Conservation (phyloP, 1,140 invertebrate species). For the Pinna nobilis region DNA sequence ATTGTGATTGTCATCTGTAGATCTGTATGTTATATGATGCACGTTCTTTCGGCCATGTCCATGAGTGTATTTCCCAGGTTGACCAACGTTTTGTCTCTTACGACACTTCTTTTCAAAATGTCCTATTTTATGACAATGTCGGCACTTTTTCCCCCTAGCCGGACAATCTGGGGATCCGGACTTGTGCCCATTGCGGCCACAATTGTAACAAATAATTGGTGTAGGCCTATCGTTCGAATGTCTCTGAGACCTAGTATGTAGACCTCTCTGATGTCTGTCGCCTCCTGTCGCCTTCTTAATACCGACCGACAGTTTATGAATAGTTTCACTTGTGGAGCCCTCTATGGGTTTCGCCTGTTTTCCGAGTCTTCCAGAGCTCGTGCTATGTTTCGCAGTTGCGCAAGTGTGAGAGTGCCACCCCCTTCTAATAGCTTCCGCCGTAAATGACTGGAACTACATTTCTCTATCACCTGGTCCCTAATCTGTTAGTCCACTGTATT, state of each 20-base stretch:
- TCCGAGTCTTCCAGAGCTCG: neutral
- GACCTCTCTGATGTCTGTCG: too few relatives aligned
- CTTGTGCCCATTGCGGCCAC: constrained; percentile 23
- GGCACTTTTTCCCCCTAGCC: constrained; percentile 14
- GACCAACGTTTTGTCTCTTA: too few relatives aligned
- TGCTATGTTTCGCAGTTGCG: constrained; percentile 15
- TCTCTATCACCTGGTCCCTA: constrained; percentile 32
- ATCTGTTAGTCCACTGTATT: constrained; percentile 24
- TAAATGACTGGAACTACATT: constrained; percentile 15
- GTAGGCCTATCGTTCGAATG: neutral
- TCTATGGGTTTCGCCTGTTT: neutral
- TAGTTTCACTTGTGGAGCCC: neutral
- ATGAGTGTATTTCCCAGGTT: too few relatives aligned
- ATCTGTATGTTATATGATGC: neutral
- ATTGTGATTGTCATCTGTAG: constrained; percentile 4
- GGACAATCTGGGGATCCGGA: neutral
- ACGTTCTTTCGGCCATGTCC: neutral
- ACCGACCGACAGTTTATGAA: neutral
- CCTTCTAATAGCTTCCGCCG: constrained; percentile 17
- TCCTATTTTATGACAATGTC: constrained; percentile 26
- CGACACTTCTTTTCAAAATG: constrained; percentile 36
- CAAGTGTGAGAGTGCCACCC: constrained; percentile 16
- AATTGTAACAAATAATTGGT: neutral
- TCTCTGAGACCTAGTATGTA: too few relatives aligned
- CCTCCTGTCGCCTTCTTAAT: neutral